Percentiles rank a stretch among this genome's conserved stretches.
phyloP scores from a whole-genome alignment of 2,113 vertebrate species.

The Semnornis frantzii region DNA sequence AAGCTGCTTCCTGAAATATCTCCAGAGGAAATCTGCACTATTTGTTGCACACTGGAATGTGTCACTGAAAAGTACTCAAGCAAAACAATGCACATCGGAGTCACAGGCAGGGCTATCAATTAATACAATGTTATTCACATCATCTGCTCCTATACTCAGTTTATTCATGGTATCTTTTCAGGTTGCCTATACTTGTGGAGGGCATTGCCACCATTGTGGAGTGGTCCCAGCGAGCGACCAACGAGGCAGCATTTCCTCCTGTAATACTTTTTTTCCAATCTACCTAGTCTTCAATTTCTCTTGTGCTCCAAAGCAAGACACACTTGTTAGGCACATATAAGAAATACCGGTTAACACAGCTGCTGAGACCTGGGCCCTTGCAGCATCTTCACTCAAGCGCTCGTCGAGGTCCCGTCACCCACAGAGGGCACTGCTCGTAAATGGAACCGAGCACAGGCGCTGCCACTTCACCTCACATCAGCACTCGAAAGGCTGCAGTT shows the following conservation, averaged over 20 bases:
- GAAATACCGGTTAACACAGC: fast-evolving
- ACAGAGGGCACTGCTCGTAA: conserved; percentile 40
- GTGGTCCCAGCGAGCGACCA: neutral
- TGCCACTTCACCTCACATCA: neutral
- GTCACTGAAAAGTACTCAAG: neutral
- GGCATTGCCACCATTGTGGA: no score
- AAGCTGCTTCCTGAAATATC: neutral
- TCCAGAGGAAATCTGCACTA: neutral
- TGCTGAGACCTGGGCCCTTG: fast-evolving
- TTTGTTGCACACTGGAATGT: neutral
- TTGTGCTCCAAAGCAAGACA: neutral
- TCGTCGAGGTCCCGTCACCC: neutral
- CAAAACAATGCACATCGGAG: neutral
- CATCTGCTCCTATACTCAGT: neutral
- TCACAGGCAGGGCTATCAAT: neutral
- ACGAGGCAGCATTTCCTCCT: neutral
- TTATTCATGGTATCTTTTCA: neutral
- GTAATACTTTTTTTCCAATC: fast-evolving
- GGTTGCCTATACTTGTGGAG: no score
- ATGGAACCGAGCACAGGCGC: fast-evolving
- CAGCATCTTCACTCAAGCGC: neutral
- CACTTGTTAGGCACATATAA: fast-evolving
- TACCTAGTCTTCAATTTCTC: neutral
- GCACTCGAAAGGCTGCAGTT: neutral
- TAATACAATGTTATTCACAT: neutral